A percentile compares a stretch with the other conserved stretches of the same genome.
Conservation (phyloP, 2,797 vertebrate species). For the Tauraco hartlaubi region DNA sequence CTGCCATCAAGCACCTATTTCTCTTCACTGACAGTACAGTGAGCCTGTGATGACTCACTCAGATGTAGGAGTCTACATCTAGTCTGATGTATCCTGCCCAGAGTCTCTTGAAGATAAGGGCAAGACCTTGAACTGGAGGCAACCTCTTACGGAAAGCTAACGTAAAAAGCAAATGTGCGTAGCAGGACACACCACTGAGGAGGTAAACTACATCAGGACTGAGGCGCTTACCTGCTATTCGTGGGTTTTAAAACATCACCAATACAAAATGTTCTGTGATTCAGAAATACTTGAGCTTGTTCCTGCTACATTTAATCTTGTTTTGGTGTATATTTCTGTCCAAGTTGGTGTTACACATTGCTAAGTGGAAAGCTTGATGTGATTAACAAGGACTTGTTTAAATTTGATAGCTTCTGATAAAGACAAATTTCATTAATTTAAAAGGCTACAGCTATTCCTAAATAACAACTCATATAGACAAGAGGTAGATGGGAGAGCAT, state of each 20-base stretch:
- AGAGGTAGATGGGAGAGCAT: not conserved
- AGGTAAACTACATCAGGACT: not conserved
- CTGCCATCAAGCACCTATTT: conserved; percentile 39
- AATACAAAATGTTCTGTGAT: not conserved
- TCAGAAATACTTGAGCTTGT: not conserved
- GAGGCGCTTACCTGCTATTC: not conserved
- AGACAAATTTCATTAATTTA: not conserved
- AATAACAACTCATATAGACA: not conserved
- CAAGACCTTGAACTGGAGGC: not conserved
- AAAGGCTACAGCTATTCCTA: not conserved
- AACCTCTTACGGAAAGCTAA: not conserved
- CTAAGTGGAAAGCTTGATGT: not conserved
- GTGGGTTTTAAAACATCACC: not conserved
- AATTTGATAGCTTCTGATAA: not conserved
- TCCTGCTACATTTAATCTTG: not conserved
- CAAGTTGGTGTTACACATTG: not conserved
- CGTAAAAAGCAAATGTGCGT: not conserved
- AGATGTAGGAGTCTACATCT: conserved; percentile 29
- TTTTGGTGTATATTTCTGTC: not conserved
- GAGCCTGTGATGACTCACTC: conserved; percentile 45
- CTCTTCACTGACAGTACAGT: not conserved
- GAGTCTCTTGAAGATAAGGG: not conserved
- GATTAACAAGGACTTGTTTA: not conserved
- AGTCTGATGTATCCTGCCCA: not conserved
- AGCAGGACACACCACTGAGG: not conserved